Conservation (phyloP, 2,888 invertebrate genomes). For the Tortrix viridana region DNA sequence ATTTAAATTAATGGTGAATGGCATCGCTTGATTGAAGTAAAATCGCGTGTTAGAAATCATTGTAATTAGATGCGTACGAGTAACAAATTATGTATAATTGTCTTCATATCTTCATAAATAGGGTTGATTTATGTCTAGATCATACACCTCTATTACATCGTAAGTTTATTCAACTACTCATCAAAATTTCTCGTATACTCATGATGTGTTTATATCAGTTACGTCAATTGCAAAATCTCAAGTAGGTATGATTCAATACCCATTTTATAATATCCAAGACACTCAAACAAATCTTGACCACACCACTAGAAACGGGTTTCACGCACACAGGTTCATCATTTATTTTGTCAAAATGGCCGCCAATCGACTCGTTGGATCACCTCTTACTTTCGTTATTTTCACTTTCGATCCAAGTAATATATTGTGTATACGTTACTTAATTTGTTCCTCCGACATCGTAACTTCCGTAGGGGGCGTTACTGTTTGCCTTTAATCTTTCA, state of each 20-base stretch:
- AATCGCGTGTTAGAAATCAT: constrained; percentile 24
- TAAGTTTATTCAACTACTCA: background rate
- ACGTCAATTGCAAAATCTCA: constrained; percentile 25
- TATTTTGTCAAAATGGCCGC: constrained; percentile 63
- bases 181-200: background rate
- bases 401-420: constrained; percentile 74
- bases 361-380: constrained; percentile 55
- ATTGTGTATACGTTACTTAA: constrained; percentile 63
- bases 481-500: constrained; percentile 48
- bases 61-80: constrained; percentile 20
- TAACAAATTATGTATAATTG: constrained; percentile 11
- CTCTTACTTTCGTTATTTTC: constrained; percentile 76
- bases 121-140: constrained; percentile 22
- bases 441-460: constrained; percentile 50
- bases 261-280: constrained; percentile 24
- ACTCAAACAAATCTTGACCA: constrained; percentile 41
- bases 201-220: constrained; percentile 10
- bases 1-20: background rate
- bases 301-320: constrained; percentile 51
- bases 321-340: constrained; percentile 53
- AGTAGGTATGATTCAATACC: constrained; percentile 18
- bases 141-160: constrained; percentile 4
- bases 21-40: constrained; percentile 12
- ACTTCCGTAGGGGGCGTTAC: constrained; percentile 53
- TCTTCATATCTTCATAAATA: constrained; percentile 15